Conservation (phyloP, 2,797 vertebrate genomes). For the Chloroceryle inda region DNA sequence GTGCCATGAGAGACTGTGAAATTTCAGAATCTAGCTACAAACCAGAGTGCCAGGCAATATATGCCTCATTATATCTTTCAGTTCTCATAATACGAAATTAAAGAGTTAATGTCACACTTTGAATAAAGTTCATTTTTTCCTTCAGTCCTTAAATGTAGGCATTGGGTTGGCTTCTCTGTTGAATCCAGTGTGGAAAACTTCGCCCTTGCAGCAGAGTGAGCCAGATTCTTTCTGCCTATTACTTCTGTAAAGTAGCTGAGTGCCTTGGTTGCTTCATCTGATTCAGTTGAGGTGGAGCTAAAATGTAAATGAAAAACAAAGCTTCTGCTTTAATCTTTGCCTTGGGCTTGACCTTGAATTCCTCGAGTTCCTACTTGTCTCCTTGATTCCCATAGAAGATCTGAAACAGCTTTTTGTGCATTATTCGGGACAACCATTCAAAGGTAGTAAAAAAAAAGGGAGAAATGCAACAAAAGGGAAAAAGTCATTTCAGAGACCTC, state of each 20-base stretch:
- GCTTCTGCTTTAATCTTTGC: slow-evolving; percentile 33
- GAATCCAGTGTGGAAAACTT: not conserved
- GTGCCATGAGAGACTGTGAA: not conserved
- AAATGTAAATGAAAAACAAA: slow-evolving; percentile 34
- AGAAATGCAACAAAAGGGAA: not conserved
- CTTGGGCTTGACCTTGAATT: slow-evolving; percentile 41
- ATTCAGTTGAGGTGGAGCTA: not conserved
- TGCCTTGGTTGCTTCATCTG: not conserved
- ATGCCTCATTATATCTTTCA: not conserved
- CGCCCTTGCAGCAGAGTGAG: not conserved
- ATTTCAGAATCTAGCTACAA: not conserved
- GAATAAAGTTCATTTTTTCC: not conserved
- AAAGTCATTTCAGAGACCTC: not conserved
- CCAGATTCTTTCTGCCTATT: not conserved
- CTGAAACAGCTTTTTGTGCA: not conserved
- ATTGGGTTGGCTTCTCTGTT: not conserved
- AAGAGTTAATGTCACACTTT: not conserved
- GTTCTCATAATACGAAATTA: not conserved
- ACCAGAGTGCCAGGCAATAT: not conserved
- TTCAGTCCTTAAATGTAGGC: not conserved
- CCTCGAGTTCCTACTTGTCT: slow-evolving; percentile 32
- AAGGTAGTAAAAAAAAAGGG: not conserved
- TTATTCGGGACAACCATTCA: not conserved
- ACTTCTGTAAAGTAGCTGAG: not conserved
- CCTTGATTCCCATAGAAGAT: not conserved